Evolutionary conservation across 2,888 invertebrate genomes (phyloP).

Genomic region (Cataglyphis rosenhaueri): DNA sequence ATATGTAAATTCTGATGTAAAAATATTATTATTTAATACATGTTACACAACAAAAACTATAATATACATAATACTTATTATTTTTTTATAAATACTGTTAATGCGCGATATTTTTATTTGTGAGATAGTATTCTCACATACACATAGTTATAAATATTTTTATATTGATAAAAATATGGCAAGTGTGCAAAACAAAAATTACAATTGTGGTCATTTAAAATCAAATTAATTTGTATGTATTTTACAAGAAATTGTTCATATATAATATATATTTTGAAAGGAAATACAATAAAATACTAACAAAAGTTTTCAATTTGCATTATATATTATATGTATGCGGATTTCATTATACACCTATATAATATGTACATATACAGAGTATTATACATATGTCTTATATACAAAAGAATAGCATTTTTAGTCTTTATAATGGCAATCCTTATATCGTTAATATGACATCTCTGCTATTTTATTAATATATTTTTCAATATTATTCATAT

Average conservation of each 20-base stretch:
- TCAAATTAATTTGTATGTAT: not conserved
- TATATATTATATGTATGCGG: slow-evolving; percentile 69
- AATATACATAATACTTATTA: not conserved
- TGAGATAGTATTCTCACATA: not conserved
- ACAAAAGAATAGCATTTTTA: slow-evolving; percentile 70
- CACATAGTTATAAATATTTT: slow-evolving; percentile 58
- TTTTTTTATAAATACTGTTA: not conserved
- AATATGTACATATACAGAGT: slow-evolving; percentile 72
- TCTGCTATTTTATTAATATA: slow-evolving; percentile 55
- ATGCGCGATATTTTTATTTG: not conserved
- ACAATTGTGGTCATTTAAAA: not conserved
- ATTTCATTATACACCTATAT: slow-evolving; percentile 72
- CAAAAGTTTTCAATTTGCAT: slow-evolving; percentile 51
- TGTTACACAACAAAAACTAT: slow-evolving; percentile 30
- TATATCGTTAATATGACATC: slow-evolving; percentile 60
- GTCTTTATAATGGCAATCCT: slow-evolving; percentile 68
- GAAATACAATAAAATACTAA: slow-evolving; percentile 24
- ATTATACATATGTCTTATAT: slow-evolving; percentile 72
- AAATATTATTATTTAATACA: slow-evolving; percentile 55
- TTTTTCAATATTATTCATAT: slow-evolving; percentile 58
- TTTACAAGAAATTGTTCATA: not conserved
- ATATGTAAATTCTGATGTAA: slow-evolving; percentile 60
- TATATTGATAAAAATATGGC: slow-evolving; percentile 42
- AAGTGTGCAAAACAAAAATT: not conserved
- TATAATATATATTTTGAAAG: slow-evolving; percentile 17